Percentiles rank a stretch among this genome's conserved stretches.
Conservation (phyloP, 37 sponge, comb jelly and placozoan species). For the Haliclona indistincta region DNA sequence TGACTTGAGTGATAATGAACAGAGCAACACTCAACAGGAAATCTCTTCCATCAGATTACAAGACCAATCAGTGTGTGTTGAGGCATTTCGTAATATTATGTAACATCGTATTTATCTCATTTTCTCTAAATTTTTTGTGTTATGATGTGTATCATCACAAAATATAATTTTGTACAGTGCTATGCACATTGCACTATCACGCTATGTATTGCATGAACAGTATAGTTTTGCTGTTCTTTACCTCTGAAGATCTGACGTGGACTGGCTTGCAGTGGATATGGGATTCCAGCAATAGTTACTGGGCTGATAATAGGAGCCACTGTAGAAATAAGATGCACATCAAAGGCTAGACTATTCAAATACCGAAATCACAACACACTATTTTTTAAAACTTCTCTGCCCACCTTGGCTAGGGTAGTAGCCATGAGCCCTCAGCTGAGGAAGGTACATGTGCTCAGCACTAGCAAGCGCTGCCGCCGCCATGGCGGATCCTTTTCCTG, state of each 20-base stretch:
- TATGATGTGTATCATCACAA: not conserved
- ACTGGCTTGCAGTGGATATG: conserved; percentile 5
- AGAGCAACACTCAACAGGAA: not conserved
- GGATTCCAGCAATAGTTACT: conserved; percentile 16
- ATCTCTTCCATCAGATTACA: too few species aligned
- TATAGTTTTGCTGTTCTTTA: not conserved
- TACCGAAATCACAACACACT: too few species aligned
- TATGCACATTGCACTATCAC: not conserved
- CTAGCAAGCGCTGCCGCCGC: too few species aligned
- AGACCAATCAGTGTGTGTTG: too few species aligned
- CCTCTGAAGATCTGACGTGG: not conserved
- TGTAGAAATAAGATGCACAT: too few species aligned
- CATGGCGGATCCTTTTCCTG: too few species aligned
- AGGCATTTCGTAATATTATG: too few species aligned
- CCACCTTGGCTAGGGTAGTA: too few species aligned
- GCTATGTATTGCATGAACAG: not conserved
- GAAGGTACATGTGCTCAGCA: conserved; percentile 8
- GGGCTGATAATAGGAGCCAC: conserved; percentile 4
- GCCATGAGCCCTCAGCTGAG: conserved; percentile 20
- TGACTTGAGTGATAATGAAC: not conserved
- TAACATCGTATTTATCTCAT: too few species aligned
- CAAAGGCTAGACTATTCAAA: too few species aligned
- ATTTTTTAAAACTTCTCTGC: too few species aligned
- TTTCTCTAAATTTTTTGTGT: too few species aligned
- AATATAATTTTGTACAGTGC: not conserved